These are phyloP conservation scores for Heliconius himera DNA, from an alignment of 1,140 invertebrate species.

Conservation along the genomic window DNA sequence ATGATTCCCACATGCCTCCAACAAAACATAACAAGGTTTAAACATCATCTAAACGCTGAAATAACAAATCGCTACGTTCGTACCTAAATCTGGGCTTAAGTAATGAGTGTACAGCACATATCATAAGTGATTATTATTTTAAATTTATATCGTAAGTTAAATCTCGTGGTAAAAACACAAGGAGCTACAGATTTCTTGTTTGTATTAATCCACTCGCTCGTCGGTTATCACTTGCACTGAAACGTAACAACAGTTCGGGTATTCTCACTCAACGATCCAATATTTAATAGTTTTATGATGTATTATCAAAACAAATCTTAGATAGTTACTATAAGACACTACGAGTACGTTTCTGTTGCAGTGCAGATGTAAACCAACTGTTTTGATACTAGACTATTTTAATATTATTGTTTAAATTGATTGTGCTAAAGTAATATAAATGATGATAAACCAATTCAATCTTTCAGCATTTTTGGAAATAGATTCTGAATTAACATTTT, in stretches of 20 bases:
- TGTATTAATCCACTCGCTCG: constrained; percentile 45
- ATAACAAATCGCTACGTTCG: constrained; percentile 77
- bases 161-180: constrained; percentile 9
- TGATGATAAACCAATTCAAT: background rate
- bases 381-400: constrained; percentile 63
- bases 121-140: constrained; percentile 17
- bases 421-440: background rate
- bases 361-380: constrained; percentile 44
- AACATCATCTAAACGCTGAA: constrained; percentile 78
- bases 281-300: constrained; percentile 83
- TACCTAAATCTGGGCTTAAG: constrained; percentile 55
- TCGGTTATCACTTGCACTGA: constrained; percentile 56
- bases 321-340: constrained; percentile 70
- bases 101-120: constrained; percentile 39
- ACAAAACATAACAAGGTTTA: constrained; percentile 77
- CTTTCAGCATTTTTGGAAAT: background rate
- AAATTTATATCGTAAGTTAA: constrained; percentile 10
- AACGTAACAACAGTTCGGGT: constrained; percentile 71
- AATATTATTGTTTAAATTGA: constrained; percentile 3
- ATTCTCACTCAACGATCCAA: constrained; percentile 82
- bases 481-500: background rate
- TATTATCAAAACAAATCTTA: constrained; percentile 82
- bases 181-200: constrained; percentile 30
- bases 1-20: constrained; percentile 79
- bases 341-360: constrained; percentile 70